phyloP scores from a whole-genome alignment of 1,140 invertebrate species.

The Hypothenemus hampei region DNA sequence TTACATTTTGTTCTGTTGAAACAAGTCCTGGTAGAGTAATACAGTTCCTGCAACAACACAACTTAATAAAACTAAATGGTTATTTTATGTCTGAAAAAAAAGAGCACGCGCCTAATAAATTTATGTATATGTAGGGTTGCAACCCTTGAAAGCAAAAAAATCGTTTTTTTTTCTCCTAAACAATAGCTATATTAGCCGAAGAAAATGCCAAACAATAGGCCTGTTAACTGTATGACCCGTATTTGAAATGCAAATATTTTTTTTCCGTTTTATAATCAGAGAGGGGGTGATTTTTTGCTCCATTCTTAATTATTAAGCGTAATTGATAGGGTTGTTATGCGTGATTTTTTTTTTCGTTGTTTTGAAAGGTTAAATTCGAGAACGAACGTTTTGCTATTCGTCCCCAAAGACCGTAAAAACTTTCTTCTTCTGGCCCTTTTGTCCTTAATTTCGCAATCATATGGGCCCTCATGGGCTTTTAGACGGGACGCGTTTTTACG shows the following conservation, averaged over 20 bases:
- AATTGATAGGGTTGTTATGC: slow-evolving; percentile 7
- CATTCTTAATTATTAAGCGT: slow-evolving; percentile 7
- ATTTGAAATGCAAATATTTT: slow-evolving; percentile 10
- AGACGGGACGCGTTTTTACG: slow-evolving; percentile 15
- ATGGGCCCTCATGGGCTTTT: slow-evolving; percentile 21
- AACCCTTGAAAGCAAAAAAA: slow-evolving; percentile 5
- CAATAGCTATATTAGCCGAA: slow-evolving; percentile 6
- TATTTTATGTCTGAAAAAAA: too few relatives aligned
- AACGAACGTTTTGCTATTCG: slow-evolving; percentile 3
- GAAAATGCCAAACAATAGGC: slow-evolving; percentile 13
- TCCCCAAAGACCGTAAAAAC: slow-evolving; percentile 25
- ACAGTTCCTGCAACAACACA: too few relatives aligned
- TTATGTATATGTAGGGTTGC: too few relatives aligned
- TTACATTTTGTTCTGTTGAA: too few relatives aligned
- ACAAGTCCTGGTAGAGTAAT: too few relatives aligned
- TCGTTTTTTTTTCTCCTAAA: slow-evolving; percentile 10
- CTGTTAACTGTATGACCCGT: slow-evolving; percentile 5
- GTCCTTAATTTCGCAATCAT: slow-evolving; percentile 27
- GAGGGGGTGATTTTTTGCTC: slow-evolving; percentile 1
- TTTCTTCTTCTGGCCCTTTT: slow-evolving; percentile 27
- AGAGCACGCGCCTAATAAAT: too few relatives aligned
- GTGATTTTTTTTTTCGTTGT: background rate
- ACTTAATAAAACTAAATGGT: too few relatives aligned
- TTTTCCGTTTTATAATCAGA: slow-evolving; percentile 1
- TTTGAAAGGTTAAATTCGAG: background rate